Conservation (phyloP, 2,888 invertebrate species). For the Brachyptera risi region DNA sequence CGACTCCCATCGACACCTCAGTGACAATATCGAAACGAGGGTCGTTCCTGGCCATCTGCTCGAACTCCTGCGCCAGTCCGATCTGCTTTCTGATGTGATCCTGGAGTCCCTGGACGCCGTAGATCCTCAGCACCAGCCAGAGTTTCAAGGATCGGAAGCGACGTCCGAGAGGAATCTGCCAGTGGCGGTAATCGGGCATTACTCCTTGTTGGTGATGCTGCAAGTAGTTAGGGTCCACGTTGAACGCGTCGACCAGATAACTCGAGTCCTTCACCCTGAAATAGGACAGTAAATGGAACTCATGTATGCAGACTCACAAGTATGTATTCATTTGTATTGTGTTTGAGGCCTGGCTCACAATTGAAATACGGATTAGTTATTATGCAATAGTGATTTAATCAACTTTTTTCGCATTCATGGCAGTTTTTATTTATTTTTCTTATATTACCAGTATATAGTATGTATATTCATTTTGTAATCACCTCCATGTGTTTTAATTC, state of each 20-base stretch:
- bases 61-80: constrained; percentile 72
- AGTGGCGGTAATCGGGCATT: constrained; percentile 67
- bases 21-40: constrained; percentile 73
- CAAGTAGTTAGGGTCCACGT: constrained; percentile 85
- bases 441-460: too few relatives aligned
- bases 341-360: too few relatives aligned
- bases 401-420: too few relatives aligned
- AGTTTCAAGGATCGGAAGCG: constrained; percentile 86
- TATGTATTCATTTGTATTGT: too few relatives aligned
- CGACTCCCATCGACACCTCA: constrained; percentile 71
- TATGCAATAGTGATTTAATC: too few relatives aligned
- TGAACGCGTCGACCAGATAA: constrained; percentile 78
- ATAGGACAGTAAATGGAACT: too few relatives aligned
- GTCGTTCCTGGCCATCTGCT: constrained; percentile 63
- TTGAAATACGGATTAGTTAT: too few relatives aligned
- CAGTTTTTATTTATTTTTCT: too few relatives aligned
- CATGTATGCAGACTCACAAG: too few relatives aligned
- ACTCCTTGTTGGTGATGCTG: constrained; percentile 46
- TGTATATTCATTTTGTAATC: too few relatives aligned
- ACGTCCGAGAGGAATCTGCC: constrained; percentile 83
- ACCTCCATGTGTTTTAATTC: too few relatives aligned
- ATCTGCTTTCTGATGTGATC: constrained; percentile 72
- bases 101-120: constrained; percentile 77
- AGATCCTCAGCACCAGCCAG: constrained; percentile 86
- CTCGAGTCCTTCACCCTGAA: constrained; percentile 72